These are phyloP conservation scores for Channa argus DNA, from an alignment of 2,113 vertebrate genomes.

Conservation along the genomic window DNA sequence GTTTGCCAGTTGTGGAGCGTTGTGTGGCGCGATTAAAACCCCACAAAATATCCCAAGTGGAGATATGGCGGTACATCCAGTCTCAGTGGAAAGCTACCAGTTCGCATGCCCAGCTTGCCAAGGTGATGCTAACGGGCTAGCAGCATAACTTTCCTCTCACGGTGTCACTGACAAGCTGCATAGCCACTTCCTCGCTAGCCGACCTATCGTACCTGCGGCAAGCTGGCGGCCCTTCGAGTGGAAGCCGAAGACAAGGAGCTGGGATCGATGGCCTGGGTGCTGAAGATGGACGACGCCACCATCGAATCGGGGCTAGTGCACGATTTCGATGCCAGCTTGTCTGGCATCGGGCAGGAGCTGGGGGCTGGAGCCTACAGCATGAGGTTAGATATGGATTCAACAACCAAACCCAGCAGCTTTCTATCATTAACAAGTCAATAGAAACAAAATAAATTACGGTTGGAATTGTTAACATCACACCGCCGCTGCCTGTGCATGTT, in stretches of 20 bases:
- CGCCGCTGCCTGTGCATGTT: neutral
- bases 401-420: slow-evolving; percentile 20
- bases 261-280: slow-evolving; percentile 92
- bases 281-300: slow-evolving; percentile 94
- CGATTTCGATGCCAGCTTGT: slow-evolving; percentile 94
- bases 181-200: slow-evolving; percentile 65
- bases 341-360: slow-evolving; percentile 94
- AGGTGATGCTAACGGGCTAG: slow-evolving; percentile 71
- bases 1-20: slow-evolving; percentile 28
- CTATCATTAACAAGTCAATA: neutral
- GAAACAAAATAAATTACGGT: neutral
- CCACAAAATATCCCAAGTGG: slow-evolving; percentile 17
- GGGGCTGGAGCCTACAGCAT: slow-evolving; percentile 95
- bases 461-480: slow-evolving; percentile 13
- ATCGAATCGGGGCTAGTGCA: slow-evolving; percentile 95
- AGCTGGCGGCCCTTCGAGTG: slow-evolving; percentile 82
- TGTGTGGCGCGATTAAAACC: slow-evolving; percentile 9
- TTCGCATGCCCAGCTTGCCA: slow-evolving; percentile 65
- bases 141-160: slow-evolving; percentile 73
- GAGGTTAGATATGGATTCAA: slow-evolving; percentile 84
- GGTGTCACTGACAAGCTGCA: slow-evolving; percentile 59
- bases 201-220: slow-evolving; percentile 68
- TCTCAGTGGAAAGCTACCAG: slow-evolving; percentile 55
- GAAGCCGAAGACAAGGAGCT: slow-evolving; percentile 85
- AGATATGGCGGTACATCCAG: slow-evolving; percentile 65